Base-by-base conservation (phyloP, 2,113 vertebrate species). In the Axis porcinus region DNA sequence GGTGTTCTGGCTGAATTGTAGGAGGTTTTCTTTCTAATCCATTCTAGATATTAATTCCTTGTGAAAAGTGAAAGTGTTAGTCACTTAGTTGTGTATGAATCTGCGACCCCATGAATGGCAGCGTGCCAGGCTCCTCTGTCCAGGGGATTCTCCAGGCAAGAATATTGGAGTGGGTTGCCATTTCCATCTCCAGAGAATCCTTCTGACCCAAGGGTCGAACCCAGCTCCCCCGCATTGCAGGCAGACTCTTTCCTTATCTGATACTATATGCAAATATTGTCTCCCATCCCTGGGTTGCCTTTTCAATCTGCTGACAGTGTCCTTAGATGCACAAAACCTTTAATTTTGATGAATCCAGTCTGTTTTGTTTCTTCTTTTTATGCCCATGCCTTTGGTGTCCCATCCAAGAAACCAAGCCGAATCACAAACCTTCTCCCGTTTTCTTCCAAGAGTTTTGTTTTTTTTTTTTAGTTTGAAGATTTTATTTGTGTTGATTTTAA, bases 401-500 rank as follows among this genome's bases (percentile, higher is more conserved):
- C 10, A 28, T 5, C 21, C 45, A 64, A 19, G 87, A 76, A 40
- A 52, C 43, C 64, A 50, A 17, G 21, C 30, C 10, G 5, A 0
- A 36, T 43, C 19, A 8, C 5, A 2, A 14, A 27, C 17, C 9
- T 52, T 43, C 14, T 17, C n/a, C n/a, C 9, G 23, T 47, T 54
- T 62, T 15, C 43, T 28, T 17, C n/a, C 64, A 70, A 21, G n/a
- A 70, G 17, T 58, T n/a, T n/a, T 27, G 10, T 27, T 60, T 7
- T 64, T 33, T 85, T 84, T 96, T 81, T 64, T 23, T 76, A 96
- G 30, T 60, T 60, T 87, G 40, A 91, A 86, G 40, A 7, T 83
- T 97, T 88, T 67, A 8, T 86, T 92, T 89, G 4, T 89, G 36
- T 96, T 96, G 52, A 70, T 79, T 83, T 62, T 97, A 2, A 7